phyloP scores from a whole-genome alignment of 2,797 vertebrate species.

The Melanotaenia parkinsoni region DNA sequence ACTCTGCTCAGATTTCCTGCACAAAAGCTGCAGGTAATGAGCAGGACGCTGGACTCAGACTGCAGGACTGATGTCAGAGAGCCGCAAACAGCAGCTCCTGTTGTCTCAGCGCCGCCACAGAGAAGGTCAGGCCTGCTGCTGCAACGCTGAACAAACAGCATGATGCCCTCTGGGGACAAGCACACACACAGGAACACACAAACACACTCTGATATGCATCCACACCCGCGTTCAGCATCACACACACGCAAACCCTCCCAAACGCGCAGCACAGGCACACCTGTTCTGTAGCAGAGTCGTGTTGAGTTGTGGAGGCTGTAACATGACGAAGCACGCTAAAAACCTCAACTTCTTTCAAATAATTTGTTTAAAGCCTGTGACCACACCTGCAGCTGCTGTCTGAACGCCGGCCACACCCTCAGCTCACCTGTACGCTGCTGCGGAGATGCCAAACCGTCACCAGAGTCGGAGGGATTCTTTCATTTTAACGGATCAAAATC shows the following conservation, averaged over 20 bases:
- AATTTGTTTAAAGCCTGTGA: slow-evolving; percentile 2
- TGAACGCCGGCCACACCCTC: neutral
- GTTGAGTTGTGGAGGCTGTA: slow-evolving; percentile 25
- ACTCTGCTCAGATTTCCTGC: slow-evolving; percentile 41
- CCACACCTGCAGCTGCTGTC: slow-evolving; percentile 5
- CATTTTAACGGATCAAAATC: neutral
- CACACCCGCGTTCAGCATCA: slow-evolving; percentile 1
- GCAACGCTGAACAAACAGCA: slow-evolving; percentile 57
- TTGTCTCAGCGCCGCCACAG: slow-evolving; percentile 45
- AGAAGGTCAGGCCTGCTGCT: slow-evolving; percentile 73
- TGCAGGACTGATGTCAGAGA: slow-evolving; percentile 48
- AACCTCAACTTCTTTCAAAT: neutral
- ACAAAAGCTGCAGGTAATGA: slow-evolving; percentile 35
- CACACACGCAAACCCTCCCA: slow-evolving; percentile 1
- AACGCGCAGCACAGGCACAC: slow-evolving; percentile 29
- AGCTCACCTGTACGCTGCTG: neutral
- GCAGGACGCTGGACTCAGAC: slow-evolving; percentile 43
- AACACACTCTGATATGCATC: neutral
- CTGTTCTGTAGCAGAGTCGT: slow-evolving; percentile 37
- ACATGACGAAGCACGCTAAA: neutral
- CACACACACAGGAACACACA: neutral
- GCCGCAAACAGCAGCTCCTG: slow-evolving; percentile 39
- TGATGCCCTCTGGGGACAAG: too few species aligned
- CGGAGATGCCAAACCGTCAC: too few species aligned
- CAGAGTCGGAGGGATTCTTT: too few species aligned